These are phyloP conservation scores for Meteorus sp. DNA, from an alignment of 1,140 invertebrate genomes.

Conservation along the genomic window DNA sequence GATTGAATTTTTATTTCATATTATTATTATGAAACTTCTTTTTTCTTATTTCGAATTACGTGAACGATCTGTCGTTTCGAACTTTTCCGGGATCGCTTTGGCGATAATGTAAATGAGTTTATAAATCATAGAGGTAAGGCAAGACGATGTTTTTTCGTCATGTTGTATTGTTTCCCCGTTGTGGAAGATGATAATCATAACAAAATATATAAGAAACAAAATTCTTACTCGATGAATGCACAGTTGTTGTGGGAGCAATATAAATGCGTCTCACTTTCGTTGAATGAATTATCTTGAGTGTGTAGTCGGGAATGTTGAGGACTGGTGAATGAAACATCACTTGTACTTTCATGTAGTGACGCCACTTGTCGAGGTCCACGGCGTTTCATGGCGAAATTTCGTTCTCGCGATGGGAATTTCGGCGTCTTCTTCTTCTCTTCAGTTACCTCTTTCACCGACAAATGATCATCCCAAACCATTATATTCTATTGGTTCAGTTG, in stretches of 20 bases:
- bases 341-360: constrained; percentile 29
- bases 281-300: background rate
- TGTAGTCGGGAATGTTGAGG: background rate
- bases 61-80: background rate
- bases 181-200: too few species aligned
- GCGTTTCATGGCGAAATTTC: constrained; percentile 66
- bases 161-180: too few species aligned
- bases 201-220: background rate
- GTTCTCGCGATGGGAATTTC: constrained; percentile 68
- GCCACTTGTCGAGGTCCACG: constrained; percentile 36
- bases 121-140: too few species aligned
- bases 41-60: too few species aligned
- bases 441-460: constrained; percentile 56
- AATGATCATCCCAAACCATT: constrained; percentile 53
- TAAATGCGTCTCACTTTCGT: background rate
- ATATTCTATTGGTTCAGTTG: too few species aligned
- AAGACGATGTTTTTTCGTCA: too few species aligned
- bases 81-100: background rate
- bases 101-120: too few species aligned
- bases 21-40: too few species aligned
- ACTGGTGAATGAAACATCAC: constrained; percentile 13
- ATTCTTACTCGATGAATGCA: constrained; percentile 9
- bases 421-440: constrained; percentile 63
- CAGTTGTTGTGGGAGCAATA: background rate
- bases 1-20: too few species aligned